Conservation (phyloP, 2,113 vertebrate species). For the Rhabdomys dilectus region DNA sequence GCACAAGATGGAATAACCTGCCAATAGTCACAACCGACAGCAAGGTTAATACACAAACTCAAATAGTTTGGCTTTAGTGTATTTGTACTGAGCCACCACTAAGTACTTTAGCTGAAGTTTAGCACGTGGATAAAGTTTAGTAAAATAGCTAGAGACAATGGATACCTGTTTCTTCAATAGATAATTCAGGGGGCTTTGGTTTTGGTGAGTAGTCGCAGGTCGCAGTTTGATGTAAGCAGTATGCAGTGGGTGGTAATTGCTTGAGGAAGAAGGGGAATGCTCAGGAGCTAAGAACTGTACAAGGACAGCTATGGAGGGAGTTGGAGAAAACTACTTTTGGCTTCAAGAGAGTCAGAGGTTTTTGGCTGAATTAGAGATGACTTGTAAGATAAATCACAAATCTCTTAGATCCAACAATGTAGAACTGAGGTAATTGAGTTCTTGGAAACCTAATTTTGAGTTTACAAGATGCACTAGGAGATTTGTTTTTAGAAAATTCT, state of each 20-base stretch:
- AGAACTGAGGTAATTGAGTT: slow-evolving; percentile 17
- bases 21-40: background rate
- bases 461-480: background rate
- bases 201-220: background rate
- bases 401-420: background rate
- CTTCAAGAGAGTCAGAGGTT: slow-evolving; percentile 24
- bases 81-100: background rate
- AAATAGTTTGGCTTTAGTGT: background rate
- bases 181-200: background rate
- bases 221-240: background rate
- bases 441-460: slow-evolving; percentile 15
- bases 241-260: background rate
- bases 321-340: background rate
- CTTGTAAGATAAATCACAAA: slow-evolving; percentile 32
- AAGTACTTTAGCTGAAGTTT: slow-evolving; percentile 42
- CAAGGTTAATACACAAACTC: background rate
- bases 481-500: slow-evolving; percentile 7
- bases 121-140: background rate
- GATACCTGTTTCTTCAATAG: background rate
- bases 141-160: background rate
- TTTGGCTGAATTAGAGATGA: slow-evolving; percentile 17
- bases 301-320: background rate
- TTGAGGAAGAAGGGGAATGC: background rate
- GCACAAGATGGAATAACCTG: background rate
- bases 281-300: background rate